Base-by-base conservation (phyloP, 2,113 vertebrate genomes). In the Xiphophorus maculatus region DNA sequence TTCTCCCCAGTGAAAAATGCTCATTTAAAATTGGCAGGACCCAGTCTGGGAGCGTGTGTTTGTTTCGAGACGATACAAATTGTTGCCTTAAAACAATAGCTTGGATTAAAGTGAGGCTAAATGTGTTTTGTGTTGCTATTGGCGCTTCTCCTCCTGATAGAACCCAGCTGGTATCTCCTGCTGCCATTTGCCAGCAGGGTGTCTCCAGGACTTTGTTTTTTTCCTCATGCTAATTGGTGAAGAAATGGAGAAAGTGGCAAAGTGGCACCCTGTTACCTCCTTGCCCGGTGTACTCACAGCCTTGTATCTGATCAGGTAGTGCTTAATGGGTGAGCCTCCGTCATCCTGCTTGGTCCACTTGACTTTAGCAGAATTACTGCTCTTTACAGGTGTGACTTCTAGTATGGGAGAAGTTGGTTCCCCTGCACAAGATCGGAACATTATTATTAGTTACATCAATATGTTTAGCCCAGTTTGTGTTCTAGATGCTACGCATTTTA, bases 261-360 rank as follows among this genome's bases (percentile, higher is more conserved):
- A 74, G 37, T 22, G 63, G 66, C 11, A 71, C 51, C 28, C 40
- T 22, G 69, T 81, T 61, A 77, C 77, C 76, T 67, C 40, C 62
- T 29, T 60, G 63, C 69, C 33, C 66, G 25, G 83, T 32, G 85
- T 92, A 98, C 98, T 99, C 90, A 99, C 98, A 93, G 97, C 94
- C 93, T 94, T 96, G 95, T 98, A 98, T 89, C 94, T 93, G 95
- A 99, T 92, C 92, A 99, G 95, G 91, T 98, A 99, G 74, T 98
- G 97, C 51, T 92, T 95, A 83, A 99, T 99, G 0, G 98, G 97
- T 29, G 97, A 98, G 30, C 98, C 98, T 0, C 98, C 98, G 0
- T 99, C 98, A 3, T 99, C 98, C 92, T 99, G 98, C 88, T 97
- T 98, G 94, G 97, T 96, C 94, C 93, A 95, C 62, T 95, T 96